A percentile compares a stretch with the other conserved stretches of the same genome.
Evolutionary conservation across 2,888 invertebrate species (phyloP).

Genomic region (Metopia argyrocephala): DNA sequence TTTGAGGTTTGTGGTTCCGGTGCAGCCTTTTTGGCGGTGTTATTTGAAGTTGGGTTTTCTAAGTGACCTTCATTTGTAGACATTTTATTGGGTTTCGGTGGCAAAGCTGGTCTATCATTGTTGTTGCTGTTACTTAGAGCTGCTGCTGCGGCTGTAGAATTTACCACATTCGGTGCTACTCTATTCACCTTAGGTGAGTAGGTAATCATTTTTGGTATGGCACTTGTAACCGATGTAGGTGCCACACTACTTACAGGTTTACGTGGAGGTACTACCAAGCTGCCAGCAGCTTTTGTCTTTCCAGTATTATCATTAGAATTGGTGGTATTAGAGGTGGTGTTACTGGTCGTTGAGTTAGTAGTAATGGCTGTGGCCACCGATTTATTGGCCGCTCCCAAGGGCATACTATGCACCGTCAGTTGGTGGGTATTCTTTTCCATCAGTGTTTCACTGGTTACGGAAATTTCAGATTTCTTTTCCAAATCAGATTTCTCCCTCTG

Average conservation of each 20-base stretch:
- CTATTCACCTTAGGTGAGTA: constrained; percentile 79
- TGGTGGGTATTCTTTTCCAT: constrained; percentile 77
- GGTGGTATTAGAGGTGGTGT: constrained; percentile 66
- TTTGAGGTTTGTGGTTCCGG: constrained; percentile 67
- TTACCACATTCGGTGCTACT: constrained; percentile 78
- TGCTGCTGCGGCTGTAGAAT: constrained; percentile 54
- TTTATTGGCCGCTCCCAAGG: constrained; percentile 78
- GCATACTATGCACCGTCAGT: constrained; percentile 81
- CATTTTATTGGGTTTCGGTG: constrained; percentile 87
- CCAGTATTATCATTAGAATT: constrained; percentile 60
- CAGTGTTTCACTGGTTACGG: constrained; percentile 74
- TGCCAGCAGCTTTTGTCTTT: constrained; percentile 73
- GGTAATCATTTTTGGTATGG: constrained; percentile 77
- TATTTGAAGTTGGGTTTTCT: constrained; percentile 20
- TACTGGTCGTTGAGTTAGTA: constrained; percentile 63
- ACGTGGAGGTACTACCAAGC: constrained; percentile 80
- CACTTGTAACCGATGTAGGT: constrained; percentile 83
- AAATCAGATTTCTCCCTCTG: constrained; percentile 54
- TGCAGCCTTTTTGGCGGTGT: constrained; percentile 16
- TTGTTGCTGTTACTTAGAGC: constrained; percentile 79
- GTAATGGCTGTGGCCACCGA: constrained; percentile 74
- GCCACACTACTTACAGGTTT: constrained; percentile 93
- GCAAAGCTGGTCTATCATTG: constrained; percentile 85
- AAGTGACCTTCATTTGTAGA: constrained; percentile 71
- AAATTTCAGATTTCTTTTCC: constrained; percentile 69